A percentile compares a stretch with the other conserved stretches of the same genome.
Evolutionary conservation across 2,797 vertebrate genomes (phyloP).

Genomic region (Mustela erminea): DNA sequence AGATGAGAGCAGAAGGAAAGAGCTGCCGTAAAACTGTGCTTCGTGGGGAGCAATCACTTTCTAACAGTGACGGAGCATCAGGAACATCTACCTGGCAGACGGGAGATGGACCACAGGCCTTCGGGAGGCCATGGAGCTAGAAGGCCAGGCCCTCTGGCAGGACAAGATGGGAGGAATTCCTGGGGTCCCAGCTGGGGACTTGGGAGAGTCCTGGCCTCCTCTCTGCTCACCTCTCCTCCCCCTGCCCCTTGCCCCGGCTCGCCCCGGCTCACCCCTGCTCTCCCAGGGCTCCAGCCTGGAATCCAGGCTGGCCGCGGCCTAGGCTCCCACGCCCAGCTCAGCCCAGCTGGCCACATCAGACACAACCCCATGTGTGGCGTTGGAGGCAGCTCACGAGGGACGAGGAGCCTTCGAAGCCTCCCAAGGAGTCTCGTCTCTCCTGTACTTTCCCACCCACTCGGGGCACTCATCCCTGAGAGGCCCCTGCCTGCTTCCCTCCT

Average conservation of each 20-base stretch:
- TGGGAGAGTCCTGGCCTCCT: slow-evolving; percentile 49
- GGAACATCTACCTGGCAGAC: neutral
- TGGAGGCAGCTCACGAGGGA: neutral
- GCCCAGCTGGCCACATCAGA: neutral
- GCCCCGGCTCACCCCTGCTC: neutral
- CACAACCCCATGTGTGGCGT: neutral
- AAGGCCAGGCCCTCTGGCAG: slow-evolving; percentile 34
- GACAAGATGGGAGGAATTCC: slow-evolving; percentile 22
- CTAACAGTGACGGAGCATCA: neutral
- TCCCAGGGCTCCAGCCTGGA: slow-evolving; percentile 55
- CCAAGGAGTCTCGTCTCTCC: neutral
- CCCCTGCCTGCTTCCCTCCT: neutral
- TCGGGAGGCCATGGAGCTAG: neutral
- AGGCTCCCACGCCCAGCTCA: slow-evolving; percentile 6
- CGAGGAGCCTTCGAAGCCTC: neutral
- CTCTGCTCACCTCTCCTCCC: slow-evolving; percentile 38
- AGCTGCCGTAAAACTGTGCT: neutral
- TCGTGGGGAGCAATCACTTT: neutral
- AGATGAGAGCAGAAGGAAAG: neutral
- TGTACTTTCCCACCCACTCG: neutral
- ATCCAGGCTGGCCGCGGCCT: slow-evolving; percentile 53
- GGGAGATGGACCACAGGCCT: neutral
- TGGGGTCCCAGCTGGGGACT: slow-evolving; percentile 58
- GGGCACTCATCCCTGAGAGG: neutral
- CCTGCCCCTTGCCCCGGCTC: neutral